Evolutionary conservation across 37 sponge, comb jelly and placozoan genomes (phyloP).

Genomic region (Petrosia ficiformis): DNA sequence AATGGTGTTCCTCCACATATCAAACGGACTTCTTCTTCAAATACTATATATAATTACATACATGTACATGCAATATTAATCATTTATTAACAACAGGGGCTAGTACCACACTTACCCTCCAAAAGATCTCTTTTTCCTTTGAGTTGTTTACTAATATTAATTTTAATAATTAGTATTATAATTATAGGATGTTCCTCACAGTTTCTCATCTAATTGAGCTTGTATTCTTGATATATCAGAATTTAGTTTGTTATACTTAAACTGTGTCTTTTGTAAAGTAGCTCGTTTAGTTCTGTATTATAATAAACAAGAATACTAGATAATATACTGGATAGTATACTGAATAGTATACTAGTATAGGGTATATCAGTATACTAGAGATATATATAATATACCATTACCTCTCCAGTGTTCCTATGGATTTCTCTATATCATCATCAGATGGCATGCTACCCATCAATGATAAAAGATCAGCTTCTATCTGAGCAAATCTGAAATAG

Average conservation of each 20-base stretch:
- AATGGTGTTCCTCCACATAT: neutral
- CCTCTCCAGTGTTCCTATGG: constrained; percentile 20
- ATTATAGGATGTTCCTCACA: constrained; percentile 32
- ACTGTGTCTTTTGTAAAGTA: neutral
- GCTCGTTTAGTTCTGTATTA: neutral
- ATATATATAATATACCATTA: neutral
- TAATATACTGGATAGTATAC: neutral
- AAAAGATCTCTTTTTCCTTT: too few species aligned
- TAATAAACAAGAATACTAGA: neutral
- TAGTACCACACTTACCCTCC: too few species aligned
- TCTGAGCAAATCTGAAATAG: constrained; percentile 6
- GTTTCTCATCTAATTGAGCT: constrained; percentile 35
- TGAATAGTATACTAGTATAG: neutral
- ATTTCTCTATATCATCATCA: constrained; percentile 36
- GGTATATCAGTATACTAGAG: too few species aligned
- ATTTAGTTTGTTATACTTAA: neutral
- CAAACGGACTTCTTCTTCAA: neutral
- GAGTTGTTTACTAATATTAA: constrained; percentile 42
- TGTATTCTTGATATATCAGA: constrained; percentile 26
- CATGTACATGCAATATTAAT: too few species aligned
- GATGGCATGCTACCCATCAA: constrained; percentile 38
- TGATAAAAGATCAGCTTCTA: constrained; percentile 44
- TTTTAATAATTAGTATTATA: constrained; percentile 39
- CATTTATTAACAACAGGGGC: too few species aligned
- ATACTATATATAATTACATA: neutral